Conservation (phyloP, 2,797 vertebrate species). For the Pseudomugil gertrudae region DNA sequence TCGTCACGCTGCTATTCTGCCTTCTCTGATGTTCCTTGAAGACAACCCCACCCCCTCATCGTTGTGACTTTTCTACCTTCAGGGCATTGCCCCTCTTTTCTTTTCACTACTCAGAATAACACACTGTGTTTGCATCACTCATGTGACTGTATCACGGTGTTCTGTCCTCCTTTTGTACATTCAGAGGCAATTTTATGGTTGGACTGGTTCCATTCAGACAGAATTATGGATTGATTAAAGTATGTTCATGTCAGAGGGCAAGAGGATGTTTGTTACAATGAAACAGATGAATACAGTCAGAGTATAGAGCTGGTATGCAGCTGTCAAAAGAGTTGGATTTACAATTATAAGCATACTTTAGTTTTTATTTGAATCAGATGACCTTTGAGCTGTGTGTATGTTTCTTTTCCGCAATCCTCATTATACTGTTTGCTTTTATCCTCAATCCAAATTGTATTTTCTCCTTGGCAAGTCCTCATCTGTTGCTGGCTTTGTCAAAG, state of each 20-base stretch:
- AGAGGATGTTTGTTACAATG: not conserved
- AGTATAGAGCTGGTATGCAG: not conserved
- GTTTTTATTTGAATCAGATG: constrained; percentile 46
- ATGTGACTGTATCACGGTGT: constrained; percentile 24
- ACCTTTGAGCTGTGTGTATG: constrained; percentile 48
- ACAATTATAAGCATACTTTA: not conserved
- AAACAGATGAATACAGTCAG: not conserved
- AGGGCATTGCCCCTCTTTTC: constrained; percentile 24
- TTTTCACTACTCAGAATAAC: constrained; percentile 17
- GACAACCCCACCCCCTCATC: constrained; percentile 2
- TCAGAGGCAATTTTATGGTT: constrained; percentile 36
- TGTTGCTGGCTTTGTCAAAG: constrained; percentile 66
- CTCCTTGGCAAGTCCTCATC: constrained; percentile 44
- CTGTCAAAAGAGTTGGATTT: not conserved
- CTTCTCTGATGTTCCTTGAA: constrained; percentile 50
- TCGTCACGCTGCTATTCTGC: constrained; percentile 43
- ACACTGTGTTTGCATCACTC: constrained; percentile 34
- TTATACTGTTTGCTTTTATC: constrained; percentile 56
- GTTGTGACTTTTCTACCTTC: constrained; percentile 34
- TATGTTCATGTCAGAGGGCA: not conserved
- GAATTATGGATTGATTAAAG: constrained; percentile 17
- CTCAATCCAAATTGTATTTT: constrained; percentile 48
- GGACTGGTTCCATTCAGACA: constrained; percentile 40
- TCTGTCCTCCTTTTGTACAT: constrained; percentile 9
- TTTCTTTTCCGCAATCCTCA: constrained; percentile 34